phyloP scores from a whole-genome alignment of 2,113 vertebrate species.

The Planiliza haematocheilus region DNA sequence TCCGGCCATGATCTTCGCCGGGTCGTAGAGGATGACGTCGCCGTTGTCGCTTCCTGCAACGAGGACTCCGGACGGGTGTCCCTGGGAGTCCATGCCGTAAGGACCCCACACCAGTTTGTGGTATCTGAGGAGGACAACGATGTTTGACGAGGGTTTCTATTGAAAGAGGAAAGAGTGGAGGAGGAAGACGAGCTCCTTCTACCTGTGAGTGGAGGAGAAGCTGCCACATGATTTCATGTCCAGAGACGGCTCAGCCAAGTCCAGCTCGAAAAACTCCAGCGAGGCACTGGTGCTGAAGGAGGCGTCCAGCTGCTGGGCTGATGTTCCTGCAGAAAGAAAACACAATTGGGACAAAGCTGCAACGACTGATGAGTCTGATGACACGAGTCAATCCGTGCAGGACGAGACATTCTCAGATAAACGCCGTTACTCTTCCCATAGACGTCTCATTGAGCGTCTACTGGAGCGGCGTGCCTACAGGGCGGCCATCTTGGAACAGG shows the following conservation, averaged over 20 bases:
- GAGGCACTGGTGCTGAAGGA: constrained; percentile 96
- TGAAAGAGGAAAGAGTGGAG: not conserved
- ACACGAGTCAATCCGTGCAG: too few relatives aligned
- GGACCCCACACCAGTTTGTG: constrained; percentile 97
- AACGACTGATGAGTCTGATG: too few relatives aligned
- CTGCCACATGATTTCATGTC: constrained; percentile 94
- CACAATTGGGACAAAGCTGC: not conserved
- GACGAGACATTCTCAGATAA: too few relatives aligned
- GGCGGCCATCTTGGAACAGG: too few relatives aligned
- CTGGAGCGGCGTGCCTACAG: too few relatives aligned
- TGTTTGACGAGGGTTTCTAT: too few relatives aligned
- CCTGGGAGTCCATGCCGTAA: constrained; percentile 80
- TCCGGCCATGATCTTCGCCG: constrained; percentile 91
- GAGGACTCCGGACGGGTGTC: constrained; percentile 87
- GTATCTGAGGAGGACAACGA: constrained; percentile 82
- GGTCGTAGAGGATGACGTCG: constrained; percentile 93
- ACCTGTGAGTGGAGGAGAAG: constrained; percentile 92
- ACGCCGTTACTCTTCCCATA: too few relatives aligned
- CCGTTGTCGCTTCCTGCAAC: constrained; percentile 97
- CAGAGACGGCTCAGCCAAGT: constrained; percentile 89
- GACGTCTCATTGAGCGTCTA: too few relatives aligned
- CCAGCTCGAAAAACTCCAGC: constrained; percentile 94
- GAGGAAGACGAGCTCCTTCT: not conserved
- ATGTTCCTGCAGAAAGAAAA: constrained; percentile 87
- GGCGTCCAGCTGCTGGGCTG: constrained; percentile 96